phyloP scores from a whole-genome alignment of 1,140 invertebrate species.

The Sinella curviseta region DNA sequence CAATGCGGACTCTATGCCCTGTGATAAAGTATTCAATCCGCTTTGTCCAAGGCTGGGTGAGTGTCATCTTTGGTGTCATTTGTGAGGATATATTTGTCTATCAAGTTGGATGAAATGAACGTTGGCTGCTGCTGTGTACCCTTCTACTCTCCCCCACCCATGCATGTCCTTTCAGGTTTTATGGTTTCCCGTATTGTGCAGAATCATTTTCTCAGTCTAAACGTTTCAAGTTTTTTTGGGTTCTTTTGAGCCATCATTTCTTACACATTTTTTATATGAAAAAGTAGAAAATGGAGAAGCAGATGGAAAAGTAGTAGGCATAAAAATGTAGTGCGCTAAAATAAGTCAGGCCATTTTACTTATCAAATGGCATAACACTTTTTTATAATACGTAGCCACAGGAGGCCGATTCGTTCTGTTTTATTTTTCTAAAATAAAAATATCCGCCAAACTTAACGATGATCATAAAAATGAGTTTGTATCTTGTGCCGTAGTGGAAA shows the following conservation, averaged over 20 bases:
- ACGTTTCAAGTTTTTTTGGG: neutral
- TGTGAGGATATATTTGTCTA: too few relatives aligned
- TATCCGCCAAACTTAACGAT: neutral
- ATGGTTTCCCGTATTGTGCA: neutral
- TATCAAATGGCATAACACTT: constrained; percentile 7
- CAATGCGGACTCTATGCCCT: neutral
- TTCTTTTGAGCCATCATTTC: neutral
- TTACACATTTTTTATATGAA: neutral
- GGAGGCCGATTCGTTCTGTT: neutral
- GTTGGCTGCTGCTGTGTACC: too few relatives aligned
- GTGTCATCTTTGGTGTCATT: too few relatives aligned
- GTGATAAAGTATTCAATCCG: neutral
- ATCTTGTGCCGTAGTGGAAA: neutral
- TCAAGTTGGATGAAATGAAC: too few relatives aligned
- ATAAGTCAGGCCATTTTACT: neutral
- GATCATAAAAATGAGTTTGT: neutral
- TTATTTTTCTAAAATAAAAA: constrained; percentile 5
- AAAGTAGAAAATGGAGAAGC: too few relatives aligned
- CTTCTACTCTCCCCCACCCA: too few relatives aligned
- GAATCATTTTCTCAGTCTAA: constrained; percentile 10
- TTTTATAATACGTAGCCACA: neutral
- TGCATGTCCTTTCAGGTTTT: neutral
- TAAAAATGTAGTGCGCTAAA: too few relatives aligned
- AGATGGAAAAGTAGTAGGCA: neutral
- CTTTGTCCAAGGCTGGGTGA: too few relatives aligned